These are phyloP conservation scores for Coluber constrictor DNA, from an alignment of 2,797 vertebrate genomes.

Conservation along the genomic window DNA sequence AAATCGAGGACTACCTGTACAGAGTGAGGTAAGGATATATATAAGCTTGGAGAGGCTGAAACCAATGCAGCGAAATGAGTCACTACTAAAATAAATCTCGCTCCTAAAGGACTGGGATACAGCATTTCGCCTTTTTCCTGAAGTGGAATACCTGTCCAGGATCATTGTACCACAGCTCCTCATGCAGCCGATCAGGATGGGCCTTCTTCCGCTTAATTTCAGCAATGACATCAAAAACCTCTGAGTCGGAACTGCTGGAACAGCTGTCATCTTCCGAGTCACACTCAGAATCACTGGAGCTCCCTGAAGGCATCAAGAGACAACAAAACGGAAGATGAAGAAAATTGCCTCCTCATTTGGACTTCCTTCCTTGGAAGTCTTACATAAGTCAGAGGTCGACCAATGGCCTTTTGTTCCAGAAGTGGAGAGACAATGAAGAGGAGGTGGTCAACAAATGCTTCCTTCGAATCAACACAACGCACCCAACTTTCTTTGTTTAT, in stretches of 20 bases:
- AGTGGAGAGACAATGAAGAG: not conserved
- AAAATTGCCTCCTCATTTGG: not conserved
- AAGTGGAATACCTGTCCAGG: conserved; percentile 84
- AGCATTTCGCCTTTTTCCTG: not conserved
- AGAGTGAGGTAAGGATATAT: not conserved
- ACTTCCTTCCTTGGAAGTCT: not conserved
- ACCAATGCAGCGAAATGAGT: not conserved
- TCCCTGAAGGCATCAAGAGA: conserved; percentile 65
- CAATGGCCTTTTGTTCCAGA: not conserved
- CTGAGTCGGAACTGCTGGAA: conserved; percentile 90
- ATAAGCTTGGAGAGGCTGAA: not conserved
- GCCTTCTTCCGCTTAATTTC: conserved; percentile 98
- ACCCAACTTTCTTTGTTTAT: not conserved
- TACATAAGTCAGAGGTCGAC: not conserved
- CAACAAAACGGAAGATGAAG: not conserved
- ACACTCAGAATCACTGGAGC: conserved; percentile 91
- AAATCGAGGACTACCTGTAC: too few relatives aligned
- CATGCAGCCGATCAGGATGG: conserved; percentile 94
- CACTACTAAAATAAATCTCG: not conserved
- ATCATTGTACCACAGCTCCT: conserved; percentile 98
- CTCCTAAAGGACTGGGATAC: not conserved
- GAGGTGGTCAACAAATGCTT: not conserved
- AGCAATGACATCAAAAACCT: conserved; percentile 95
- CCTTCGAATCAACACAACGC: not conserved
- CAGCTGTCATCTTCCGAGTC: conserved; percentile 92